These are phyloP conservation scores for Brachionus paranguensis DNA, from an alignment of 1,140 invertebrate genomes.

Conservation along the genomic window DNA sequence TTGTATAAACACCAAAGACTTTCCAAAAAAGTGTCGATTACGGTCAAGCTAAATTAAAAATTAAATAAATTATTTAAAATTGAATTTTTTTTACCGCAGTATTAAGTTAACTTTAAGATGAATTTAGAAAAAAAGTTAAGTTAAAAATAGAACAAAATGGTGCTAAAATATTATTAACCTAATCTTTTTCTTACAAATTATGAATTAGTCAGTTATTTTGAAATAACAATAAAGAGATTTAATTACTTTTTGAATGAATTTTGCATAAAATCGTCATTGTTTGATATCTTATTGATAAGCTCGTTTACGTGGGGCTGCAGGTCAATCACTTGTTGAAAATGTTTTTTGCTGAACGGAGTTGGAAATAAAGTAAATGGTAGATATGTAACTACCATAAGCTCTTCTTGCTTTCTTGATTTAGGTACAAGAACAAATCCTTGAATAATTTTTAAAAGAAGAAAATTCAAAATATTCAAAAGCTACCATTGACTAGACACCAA, in stretches of 20 bases:
- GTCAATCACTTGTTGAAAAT: slow-evolving; percentile 16
- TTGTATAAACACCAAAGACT: not conserved
- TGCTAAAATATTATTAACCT: no score
- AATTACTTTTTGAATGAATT: slow-evolving; percentile 11
- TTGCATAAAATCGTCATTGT: not conserved
- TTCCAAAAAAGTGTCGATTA: not conserved
- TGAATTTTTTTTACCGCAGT: not conserved
- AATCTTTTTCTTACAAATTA: no score
- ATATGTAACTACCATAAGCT: slow-evolving; percentile 20
- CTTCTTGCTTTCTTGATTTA: slow-evolving; percentile 5
- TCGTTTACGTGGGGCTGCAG: slow-evolving; percentile 20
- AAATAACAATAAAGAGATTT: no score
- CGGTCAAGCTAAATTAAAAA: not conserved
- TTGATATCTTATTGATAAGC: slow-evolving; percentile 3
- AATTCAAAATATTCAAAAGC: not conserved
- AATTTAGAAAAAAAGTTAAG: not conserved
- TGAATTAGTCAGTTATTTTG: no score
- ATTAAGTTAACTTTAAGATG: not conserved
- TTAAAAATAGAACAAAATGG: not conserved
- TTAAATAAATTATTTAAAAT: not conserved
- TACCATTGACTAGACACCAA: slow-evolving; percentile 38
- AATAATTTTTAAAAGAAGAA: not conserved
- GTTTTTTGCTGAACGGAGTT: not conserved
- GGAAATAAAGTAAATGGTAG: slow-evolving; percentile 35
- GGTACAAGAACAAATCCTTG: slow-evolving; percentile 36